Evolutionary conservation across 2,113 vertebrate species (phyloP).

Genomic region (Helogale parvula): DNA sequence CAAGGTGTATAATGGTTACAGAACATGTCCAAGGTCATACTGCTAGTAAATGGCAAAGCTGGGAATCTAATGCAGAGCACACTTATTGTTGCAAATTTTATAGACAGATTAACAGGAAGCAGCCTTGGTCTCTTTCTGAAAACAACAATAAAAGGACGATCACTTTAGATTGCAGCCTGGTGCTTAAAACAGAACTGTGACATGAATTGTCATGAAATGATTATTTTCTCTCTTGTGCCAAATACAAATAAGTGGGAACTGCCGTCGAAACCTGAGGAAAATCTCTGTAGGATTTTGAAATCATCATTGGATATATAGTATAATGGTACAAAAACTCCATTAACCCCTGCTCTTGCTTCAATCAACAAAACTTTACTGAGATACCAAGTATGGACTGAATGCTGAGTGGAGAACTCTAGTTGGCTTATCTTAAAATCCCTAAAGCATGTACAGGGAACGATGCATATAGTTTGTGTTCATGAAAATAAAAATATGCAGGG

Average conservation of each 20-base stretch:
- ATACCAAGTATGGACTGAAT: constrained; percentile 26
- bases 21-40: constrained; percentile 54
- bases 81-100: constrained; percentile 58
- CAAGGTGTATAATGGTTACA: neutral
- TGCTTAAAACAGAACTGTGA: constrained; percentile 73
- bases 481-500: constrained; percentile 25
- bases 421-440: neutral
- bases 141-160: constrained; percentile 67
- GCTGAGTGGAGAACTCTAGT: neutral
- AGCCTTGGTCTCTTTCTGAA: constrained; percentile 18
- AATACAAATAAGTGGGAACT: constrained; percentile 71
- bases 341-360: constrained; percentile 58
- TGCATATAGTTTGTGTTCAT: neutral
- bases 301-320: constrained; percentile 60
- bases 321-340: constrained; percentile 55
- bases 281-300: constrained; percentile 53
- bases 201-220: constrained; percentile 71
- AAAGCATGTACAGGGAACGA: neutral
- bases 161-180: constrained; percentile 62
- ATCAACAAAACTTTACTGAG: constrained; percentile 67
- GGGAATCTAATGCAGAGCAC: constrained; percentile 5
- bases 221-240: constrained; percentile 68
- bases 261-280: constrained; percentile 65
- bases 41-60: constrained; percentile 41
- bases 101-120: constrained; percentile 65